phyloP scores from a whole-genome alignment of 1,140 invertebrate genomes.

The Cherax destructor region DNA sequence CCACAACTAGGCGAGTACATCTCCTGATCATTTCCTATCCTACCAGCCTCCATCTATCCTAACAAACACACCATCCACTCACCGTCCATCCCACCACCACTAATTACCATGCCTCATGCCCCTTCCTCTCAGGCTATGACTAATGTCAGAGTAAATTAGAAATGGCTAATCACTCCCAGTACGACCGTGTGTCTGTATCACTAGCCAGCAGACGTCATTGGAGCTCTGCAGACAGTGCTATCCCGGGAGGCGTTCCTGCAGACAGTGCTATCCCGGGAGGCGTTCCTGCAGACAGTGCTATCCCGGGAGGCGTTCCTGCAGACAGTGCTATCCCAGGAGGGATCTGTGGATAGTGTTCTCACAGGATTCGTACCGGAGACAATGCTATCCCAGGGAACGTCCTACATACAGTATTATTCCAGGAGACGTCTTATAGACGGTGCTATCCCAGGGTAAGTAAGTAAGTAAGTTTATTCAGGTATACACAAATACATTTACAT shows the following conservation, averaged over 20 bases:
- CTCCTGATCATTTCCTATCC: too few relatives aligned
- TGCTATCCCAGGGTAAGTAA: too few relatives aligned
- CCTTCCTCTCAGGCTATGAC: conserved; percentile 36
- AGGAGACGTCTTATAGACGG: too few relatives aligned
- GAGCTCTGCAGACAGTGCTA: neutral
- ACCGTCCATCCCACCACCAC: neutral
- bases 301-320: neutral
- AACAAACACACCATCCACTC: neutral
- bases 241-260: neutral
- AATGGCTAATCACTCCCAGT: conserved; percentile 34
- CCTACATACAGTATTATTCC: too few relatives aligned
- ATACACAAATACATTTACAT: too few relatives aligned
- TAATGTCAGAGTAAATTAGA: conserved; percentile 37
- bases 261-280: neutral
- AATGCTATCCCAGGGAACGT: neutral
- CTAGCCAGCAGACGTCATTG: neutral
- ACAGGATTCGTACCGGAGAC: neutral
- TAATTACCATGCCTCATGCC: conserved; percentile 32
- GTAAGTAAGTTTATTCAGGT: too few relatives aligned
- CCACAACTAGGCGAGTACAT: too few relatives aligned
- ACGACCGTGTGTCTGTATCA: neutral
- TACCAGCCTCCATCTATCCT: neutral
- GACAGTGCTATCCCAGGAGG: neutral
- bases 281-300: neutral
- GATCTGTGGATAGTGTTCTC: too few relatives aligned